Evolutionary conservation across 2,888 invertebrate species (phyloP).

Genomic region (Hydraecia micacea): DNA sequence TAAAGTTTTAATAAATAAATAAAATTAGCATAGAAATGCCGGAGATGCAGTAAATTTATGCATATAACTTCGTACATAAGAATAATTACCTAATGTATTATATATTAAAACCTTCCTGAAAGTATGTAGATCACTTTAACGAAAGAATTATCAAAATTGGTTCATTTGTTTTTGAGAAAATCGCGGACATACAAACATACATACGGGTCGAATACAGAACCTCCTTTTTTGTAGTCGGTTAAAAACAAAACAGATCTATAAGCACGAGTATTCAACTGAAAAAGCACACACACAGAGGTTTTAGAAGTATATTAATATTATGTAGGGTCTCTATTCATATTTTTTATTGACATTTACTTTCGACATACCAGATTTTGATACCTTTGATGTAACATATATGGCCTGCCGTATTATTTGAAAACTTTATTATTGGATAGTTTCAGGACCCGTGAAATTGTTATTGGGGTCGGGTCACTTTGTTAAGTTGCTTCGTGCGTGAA

Average conservation of each 20-base stretch:
- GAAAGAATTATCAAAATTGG: no score
- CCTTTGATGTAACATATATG: not conserved
- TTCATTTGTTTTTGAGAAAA: no score
- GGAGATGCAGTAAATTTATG: no score
- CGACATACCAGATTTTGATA: not conserved
- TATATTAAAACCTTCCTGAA: no score
- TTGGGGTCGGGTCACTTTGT: constrained; percentile 9
- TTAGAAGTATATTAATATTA: not conserved
- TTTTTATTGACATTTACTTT: constrained; percentile 3
- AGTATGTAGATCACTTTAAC: no score
- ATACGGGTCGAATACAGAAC: no score
- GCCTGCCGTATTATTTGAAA: not conserved
- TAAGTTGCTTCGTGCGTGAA: constrained; percentile 10
- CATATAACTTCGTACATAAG: no score
- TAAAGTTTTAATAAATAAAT: no score
- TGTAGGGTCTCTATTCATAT: not conserved
- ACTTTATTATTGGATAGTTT: constrained; percentile 22
- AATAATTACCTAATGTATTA: no score
- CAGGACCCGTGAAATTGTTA: constrained; percentile 1
- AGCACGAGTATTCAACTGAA: not conserved
- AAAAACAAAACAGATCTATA: not conserved
- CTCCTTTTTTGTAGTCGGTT: no score
- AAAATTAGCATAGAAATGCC: no score
- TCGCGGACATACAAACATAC: no score
- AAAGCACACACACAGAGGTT: not conserved